Base-by-base conservation (phyloP, 2,888 invertebrate genomes). In the Choreutis nemorana region DNA sequence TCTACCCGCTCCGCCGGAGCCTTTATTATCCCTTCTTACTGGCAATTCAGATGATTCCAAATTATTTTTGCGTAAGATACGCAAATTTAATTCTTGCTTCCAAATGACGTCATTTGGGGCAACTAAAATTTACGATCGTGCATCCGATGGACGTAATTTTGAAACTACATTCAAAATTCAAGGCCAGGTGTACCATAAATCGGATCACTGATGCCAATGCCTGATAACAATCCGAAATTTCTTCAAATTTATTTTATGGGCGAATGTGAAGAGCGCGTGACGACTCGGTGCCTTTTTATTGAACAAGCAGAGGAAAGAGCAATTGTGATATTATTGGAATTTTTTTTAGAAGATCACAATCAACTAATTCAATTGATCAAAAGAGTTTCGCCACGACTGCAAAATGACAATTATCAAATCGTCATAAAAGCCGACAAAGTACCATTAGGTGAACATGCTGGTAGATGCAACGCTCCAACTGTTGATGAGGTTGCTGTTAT, bases 381-480 rank as follows among this genome's bases (percentile, higher is more conserved):
- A 53, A 42, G 45, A 41, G 42, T 46, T 29, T 43, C 47, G 47
- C 48, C 36, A 34, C 27, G 49, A 36, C 34, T 53, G 35, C 34
- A 37, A 42, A 40, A 26, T 23, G 34, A 41, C 14, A 41, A 42
- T 33, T 35, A 36, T 30, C 34, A 36, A 35, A 41, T 41, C 14
- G 34, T 41, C 34, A 39, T 39, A 10, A 39, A 39, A 36, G 34
- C 49, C 45, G 48, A 50, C 41, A 47, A 37, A 46, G 43, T 39
- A 42, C 45, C 51, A 44, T 44, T 40, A 36, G 54, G 49, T 39
- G 47, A 51, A 32, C 54, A 54, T 30, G 22, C 44, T 4, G 40
- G 54, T 42, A 49, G 53, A 52, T 60, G 50, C 40, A 55, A 61
- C 40, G 53, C 51, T 33, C 55, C 55, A 33, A 43, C 35, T 31